phyloP scores from a whole-genome alignment of 2,888 invertebrate species.

The Xanthorhoe spadicearia region DNA sequence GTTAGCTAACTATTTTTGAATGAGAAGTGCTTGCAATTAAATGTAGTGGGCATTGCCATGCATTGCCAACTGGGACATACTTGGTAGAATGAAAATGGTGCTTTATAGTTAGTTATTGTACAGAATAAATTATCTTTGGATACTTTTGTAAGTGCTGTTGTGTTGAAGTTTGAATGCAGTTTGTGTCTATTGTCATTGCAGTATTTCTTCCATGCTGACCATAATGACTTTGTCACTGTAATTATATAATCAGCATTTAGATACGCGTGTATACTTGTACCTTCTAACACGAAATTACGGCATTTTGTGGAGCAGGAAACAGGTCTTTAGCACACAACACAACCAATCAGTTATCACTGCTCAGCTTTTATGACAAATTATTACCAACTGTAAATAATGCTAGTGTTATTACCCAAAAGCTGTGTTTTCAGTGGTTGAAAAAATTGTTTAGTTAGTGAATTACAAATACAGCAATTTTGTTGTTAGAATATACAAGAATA shows the following conservation, averaged over 20 bases:
- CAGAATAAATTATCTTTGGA: slow-evolving; percentile 81
- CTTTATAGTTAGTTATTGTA: slow-evolving; percentile 83
- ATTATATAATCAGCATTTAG: slow-evolving; percentile 24
- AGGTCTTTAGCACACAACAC: background rate
- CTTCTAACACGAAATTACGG: background rate
- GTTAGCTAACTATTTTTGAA: slow-evolving; percentile 51
- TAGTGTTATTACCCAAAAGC: background rate
- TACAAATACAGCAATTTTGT: background rate
- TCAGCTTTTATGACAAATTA: background rate
- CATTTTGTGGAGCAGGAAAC: background rate
- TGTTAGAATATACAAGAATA: background rate
- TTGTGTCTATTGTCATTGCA: slow-evolving; percentile 18
- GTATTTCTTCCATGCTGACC: slow-evolving; percentile 25
- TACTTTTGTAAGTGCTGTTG: slow-evolving; percentile 75
- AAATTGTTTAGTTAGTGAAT: background rate
- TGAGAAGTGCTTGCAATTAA: slow-evolving; percentile 39
- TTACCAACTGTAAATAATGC: background rate
- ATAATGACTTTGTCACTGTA: slow-evolving; percentile 14
- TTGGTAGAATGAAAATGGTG: slow-evolving; percentile 80
- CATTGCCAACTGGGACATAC: slow-evolving; percentile 61
- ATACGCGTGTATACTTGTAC: slow-evolving; percentile 24
- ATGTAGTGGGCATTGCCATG: slow-evolving; percentile 57
- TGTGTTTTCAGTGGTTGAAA: background rate
- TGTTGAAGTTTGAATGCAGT: slow-evolving; percentile 50
- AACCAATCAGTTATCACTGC: background rate